Percentiles rank a stretch among this genome's conserved stretches.
phyloP scores from a whole-genome alignment of 2,888 invertebrate genomes.

The Zele albiditarsus region DNA sequence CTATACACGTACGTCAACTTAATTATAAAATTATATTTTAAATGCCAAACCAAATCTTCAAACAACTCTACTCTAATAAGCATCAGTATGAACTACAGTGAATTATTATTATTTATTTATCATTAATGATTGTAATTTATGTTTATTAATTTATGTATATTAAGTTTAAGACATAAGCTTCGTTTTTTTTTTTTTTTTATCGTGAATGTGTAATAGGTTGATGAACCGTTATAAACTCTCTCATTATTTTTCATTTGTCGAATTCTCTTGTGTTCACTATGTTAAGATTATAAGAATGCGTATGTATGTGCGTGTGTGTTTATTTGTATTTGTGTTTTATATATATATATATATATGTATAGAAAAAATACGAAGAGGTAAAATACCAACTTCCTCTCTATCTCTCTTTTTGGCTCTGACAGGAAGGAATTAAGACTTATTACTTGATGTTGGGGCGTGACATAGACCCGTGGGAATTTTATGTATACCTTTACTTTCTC shows the following conservation, averaged over 20 bases:
- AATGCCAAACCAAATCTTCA: too few relatives aligned
- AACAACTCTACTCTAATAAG: too few relatives aligned
- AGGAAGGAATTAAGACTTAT: constrained; percentile 52
- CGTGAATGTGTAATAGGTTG: constrained; percentile 39
- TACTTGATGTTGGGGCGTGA: constrained; percentile 39
- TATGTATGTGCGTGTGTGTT: background rate
- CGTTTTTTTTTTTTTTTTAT: constrained; percentile 14
- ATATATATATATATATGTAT: background rate
- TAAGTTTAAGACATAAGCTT: background rate
- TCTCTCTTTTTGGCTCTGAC: constrained; percentile 27
- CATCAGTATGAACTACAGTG: too few relatives aligned
- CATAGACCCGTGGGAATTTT: constrained; percentile 37
- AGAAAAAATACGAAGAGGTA: background rate
- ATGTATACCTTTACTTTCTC: constrained; percentile 10
- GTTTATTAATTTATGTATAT: constrained; percentile 11
- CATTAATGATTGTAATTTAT: background rate
- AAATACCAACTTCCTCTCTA: constrained; percentile 31
- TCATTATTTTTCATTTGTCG: constrained; percentile 59
- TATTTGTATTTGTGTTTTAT: background rate
- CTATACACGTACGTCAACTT: too few relatives aligned
- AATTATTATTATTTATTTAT: too few relatives aligned
- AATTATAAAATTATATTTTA: too few relatives aligned
- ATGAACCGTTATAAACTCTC: constrained; percentile 51
- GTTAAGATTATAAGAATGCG: constrained; percentile 27
- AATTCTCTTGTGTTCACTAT: constrained; percentile 46